Percentiles rank a stretch among this genome's conserved stretches.
These are phyloP conservation scores for Turritopsis dohrnii DNA, from an alignment of 30 jellyfish, hydroid and myxozoan species.

Conservation along the genomic window DNA sequence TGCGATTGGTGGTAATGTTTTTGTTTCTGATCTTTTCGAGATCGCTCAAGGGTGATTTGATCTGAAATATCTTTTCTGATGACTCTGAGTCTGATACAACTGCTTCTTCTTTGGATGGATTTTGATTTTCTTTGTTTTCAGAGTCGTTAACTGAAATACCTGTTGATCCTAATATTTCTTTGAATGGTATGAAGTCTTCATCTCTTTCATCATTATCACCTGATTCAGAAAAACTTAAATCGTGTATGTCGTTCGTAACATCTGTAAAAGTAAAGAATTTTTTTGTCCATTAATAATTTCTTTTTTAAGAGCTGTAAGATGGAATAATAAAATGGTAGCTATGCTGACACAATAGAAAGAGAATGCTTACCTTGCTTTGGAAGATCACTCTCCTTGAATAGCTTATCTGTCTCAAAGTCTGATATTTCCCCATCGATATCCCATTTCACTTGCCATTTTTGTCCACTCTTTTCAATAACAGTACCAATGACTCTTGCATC, in stretches of 20 bases:
- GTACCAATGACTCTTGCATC: constrained; percentile 20
- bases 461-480: neutral
- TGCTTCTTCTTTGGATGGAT: neutral
- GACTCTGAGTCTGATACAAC: constrained; percentile 7
- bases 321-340: no score
- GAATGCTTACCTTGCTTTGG: no score
- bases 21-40: neutral
- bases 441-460: neutral
- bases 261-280: neutral
- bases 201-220: constrained; percentile 2
- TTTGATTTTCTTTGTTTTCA: neutral
- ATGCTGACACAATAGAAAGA: no score
- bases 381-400: no score
- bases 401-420: constrained; percentile 9
- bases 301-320: no score
- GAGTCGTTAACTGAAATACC: neutral
- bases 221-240: neutral
- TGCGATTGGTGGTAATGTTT: constrained; percentile 11
- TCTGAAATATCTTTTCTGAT: no score
- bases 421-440: neutral
- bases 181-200: constrained; percentile 10
- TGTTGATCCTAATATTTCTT: neutral
- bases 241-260: constrained; percentile 7
- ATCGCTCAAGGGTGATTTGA: constrained; percentile 3
- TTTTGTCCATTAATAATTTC: neutral